phyloP scores from a whole-genome alignment of 2,113 vertebrate genomes.

The Pristiophorus japonicus region DNA sequence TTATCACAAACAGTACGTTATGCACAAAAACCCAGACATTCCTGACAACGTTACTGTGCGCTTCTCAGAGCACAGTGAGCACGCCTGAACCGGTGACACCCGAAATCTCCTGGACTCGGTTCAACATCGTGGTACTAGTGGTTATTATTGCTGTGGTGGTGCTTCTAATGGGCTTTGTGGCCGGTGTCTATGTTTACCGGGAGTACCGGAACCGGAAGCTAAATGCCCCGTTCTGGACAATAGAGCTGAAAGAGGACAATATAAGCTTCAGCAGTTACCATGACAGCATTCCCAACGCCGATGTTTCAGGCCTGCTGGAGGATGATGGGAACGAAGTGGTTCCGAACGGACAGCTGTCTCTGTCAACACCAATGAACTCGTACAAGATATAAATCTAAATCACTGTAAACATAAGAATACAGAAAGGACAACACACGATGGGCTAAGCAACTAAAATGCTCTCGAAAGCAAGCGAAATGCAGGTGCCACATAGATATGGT shows the following conservation, averaged over 20 bases:
- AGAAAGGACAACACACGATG: background rate
- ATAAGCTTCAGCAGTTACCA: constrained; percentile 99
- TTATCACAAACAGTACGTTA: constrained; percentile 54
- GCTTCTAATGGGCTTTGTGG: constrained; percentile 87
- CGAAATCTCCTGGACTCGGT: constrained; percentile 94
- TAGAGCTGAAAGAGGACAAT: constrained; percentile 97
- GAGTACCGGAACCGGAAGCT: constrained; percentile 96
- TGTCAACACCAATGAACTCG: constrained; percentile 77
- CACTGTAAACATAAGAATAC: background rate
- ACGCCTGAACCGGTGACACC: constrained; percentile 62
- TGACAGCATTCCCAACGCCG: constrained; percentile 93
- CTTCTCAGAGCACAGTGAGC: constrained; percentile 67
- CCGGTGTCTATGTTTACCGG: constrained; percentile 88
- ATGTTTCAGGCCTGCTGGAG: constrained; percentile 84
- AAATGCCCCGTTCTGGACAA: constrained; percentile 98
- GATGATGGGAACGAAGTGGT: constrained; percentile 82
- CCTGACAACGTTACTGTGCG: constrained; percentile 60
- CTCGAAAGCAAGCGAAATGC: background rate
- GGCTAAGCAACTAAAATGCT: background rate
- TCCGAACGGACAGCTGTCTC: constrained; percentile 83
- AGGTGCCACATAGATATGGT: background rate
- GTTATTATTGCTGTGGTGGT: constrained; percentile 90
- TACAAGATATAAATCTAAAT: constrained; percentile 68
- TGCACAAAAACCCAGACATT: constrained; percentile 60
- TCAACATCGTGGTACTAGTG: constrained; percentile 90